phyloP scores from a whole-genome alignment of 2,888 invertebrate genomes.

The Ophion ventricosus region DNA sequence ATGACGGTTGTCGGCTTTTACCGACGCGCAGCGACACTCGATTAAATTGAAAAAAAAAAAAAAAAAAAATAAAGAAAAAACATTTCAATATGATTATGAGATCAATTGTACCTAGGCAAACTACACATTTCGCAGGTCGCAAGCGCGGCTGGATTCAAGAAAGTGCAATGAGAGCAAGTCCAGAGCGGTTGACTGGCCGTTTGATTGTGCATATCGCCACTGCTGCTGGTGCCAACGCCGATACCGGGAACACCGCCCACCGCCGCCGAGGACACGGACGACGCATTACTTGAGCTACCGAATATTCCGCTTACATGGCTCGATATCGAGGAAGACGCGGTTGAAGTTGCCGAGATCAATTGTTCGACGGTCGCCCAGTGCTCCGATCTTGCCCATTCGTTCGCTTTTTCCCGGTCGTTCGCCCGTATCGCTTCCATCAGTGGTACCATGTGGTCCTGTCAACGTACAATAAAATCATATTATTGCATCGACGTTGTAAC shows the following conservation, averaged over 20 bases:
- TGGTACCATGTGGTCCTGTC: slow-evolving; percentile 88
- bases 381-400: slow-evolving; percentile 92
- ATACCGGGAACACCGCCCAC: slow-evolving; percentile 70
- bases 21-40: background rate
- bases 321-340: slow-evolving; percentile 78
- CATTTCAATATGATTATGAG: background rate
- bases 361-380: slow-evolving; percentile 95
- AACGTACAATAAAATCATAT: slow-evolving; percentile 1
- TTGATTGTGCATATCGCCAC: slow-evolving; percentile 74
- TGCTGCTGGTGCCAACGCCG: slow-evolving; percentile 75
- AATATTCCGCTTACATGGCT: slow-evolving; percentile 71
- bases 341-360: slow-evolving; percentile 86
- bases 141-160: slow-evolving; percentile 91
- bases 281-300: slow-evolving; percentile 72
- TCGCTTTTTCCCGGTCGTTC: slow-evolving; percentile 89
- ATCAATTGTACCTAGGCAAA: slow-evolving; percentile 87
- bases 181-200: slow-evolving; percentile 86
- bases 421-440: slow-evolving; percentile 91
- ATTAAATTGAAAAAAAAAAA: background rate
- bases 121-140: slow-evolving; percentile 96
- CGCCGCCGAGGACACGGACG: slow-evolving; percentile 71
- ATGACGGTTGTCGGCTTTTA: background rate
- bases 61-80: background rate
- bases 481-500: background rate
- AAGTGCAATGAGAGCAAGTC: slow-evolving; percentile 98